Evolutionary conservation across 1,140 invertebrate genomes (phyloP), one percentile per base, ranked within the genome.

Genomic region (Eupristina koningsbergeri): DNA sequence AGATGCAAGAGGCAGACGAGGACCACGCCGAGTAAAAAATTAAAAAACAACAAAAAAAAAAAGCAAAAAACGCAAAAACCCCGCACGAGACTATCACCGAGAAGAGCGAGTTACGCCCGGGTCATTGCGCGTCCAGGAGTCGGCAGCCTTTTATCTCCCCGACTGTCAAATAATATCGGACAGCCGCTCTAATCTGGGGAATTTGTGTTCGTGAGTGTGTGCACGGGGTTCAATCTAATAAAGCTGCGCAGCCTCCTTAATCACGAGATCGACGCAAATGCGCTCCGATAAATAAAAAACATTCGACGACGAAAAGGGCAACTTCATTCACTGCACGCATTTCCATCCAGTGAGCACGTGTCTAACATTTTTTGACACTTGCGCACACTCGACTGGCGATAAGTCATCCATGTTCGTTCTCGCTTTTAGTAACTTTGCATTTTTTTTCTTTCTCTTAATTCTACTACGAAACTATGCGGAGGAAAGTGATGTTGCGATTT

Each of bases 101-200:
- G 67, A 41, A 8, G n/a, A n/a, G 67, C 67, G 15, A 41, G 36
- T 41, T 71, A 41, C 67, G 36, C n/a, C 61, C 41, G 64, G 79
- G 79, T 71, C 79, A 80, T 71, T 45, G 79, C 5, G 67, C 79
- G 22, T 36, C 0, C 22, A 9, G 67, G 41, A 8, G 5, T 19
- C 61, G 29, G 31, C 64, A 53, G 22, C 22, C 79, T 69, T 80
- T 69, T 80, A 71, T 80, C 67, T 71, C 41, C 15, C 31, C 13
- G 8, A 47, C 77, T 80, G 77, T 80, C 77, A 80, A 78, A 67
- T 80, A 80, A 41, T 69, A 47, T 63, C 63, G 41, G 76, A 8
- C 63, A 26, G 26, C n/a, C 9, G 53, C 26, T 3, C 26, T 58
- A 6, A 58, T 58, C 13, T 58, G 1, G n/a, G n/a, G n/a, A 41